Evolutionary conservation across 2,888 invertebrate genomes (phyloP), one percentile per base, ranked within the genome.

Genomic region (Lithophane socia): DNA sequence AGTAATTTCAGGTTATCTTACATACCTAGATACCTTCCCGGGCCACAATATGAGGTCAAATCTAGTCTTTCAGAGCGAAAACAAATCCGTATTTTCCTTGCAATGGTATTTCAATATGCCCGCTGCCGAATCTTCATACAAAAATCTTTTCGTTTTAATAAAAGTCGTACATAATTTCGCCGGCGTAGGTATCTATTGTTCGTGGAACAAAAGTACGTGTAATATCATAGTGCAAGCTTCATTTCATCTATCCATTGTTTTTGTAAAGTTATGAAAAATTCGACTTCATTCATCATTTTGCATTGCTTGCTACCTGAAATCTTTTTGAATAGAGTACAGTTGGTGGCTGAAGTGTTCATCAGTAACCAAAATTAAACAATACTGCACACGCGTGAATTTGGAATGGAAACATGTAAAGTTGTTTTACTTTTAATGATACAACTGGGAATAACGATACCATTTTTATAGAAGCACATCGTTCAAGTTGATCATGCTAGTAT

Each of bases 201-300:
- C 75, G 73, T 64, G 49, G 75, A 80, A 86, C 84, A 87, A 91
- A 91, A 90, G 91, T 91, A 90, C 90, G 89, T 92, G 90, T 90
- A 91, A 91, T 91, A 91, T 92, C 90, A 92, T 92, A 91, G 88
- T 86, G 88, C 88, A 87, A 87, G 90, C 88, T 92, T 92, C 92
- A 93, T 93, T 92, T 91, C 91, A 90, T 90, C 91, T 89, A 73
- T 77, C 80, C 80, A 92, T 95, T 95, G 95, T 95, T 93, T 92
- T 90, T 88, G 88, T 82, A 74, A 85, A 91, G 90, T 92, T 92
- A 94, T 94, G 94, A 94, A 94, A 93, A 93, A 91, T 93, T 93
- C 89, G 91, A 90, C 88, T 87, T 77, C 85, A 87, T 88, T 88
- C 88, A 87, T 87, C 87, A 90, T 91, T 91, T 91, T 89, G 87